Conservation (phyloP, 2,797 vertebrate genomes). For the Anolis apletophallus region DNA sequence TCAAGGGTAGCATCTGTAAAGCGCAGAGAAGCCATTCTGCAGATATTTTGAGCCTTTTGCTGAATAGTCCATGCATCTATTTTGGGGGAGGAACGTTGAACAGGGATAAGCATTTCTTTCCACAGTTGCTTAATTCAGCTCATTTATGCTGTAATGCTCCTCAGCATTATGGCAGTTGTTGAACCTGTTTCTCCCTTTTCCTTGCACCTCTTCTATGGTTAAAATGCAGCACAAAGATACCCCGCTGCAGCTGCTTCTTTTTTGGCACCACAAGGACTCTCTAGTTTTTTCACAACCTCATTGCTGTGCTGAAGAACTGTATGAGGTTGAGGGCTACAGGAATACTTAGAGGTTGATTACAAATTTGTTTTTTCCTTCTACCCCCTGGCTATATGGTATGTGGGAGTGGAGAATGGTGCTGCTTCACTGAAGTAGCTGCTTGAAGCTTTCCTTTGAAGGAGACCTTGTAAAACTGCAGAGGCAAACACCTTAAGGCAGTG, state of each 20-base stretch:
- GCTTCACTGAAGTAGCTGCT: neutral
- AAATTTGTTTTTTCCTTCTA: neutral
- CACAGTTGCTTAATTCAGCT: neutral
- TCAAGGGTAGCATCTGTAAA: neutral
- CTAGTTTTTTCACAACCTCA: neutral
- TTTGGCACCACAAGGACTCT: neutral
- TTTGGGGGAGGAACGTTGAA: neutral
- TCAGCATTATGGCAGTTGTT: neutral
- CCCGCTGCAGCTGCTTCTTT: neutral
- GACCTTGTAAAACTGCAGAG: neutral
- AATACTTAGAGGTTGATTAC: neutral
- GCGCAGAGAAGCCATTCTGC: neutral
- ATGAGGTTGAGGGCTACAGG: neutral
- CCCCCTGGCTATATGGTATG: neutral
- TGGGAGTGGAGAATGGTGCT: neutral
- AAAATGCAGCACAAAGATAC: neutral
- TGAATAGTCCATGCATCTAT: neutral
- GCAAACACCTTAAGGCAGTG: neutral
- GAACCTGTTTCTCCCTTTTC: neutral
- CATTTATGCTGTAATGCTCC: neutral
- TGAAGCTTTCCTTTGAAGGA: conserved; percentile 1
- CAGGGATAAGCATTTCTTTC: neutral
- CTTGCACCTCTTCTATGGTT: neutral
- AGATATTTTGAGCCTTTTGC: neutral
- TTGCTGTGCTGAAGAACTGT: neutral